Percentiles rank a stretch among this genome's conserved stretches.
Conservation (phyloP, 1,140 invertebrate genomes). For the Drosophila ambigua region DNA sequence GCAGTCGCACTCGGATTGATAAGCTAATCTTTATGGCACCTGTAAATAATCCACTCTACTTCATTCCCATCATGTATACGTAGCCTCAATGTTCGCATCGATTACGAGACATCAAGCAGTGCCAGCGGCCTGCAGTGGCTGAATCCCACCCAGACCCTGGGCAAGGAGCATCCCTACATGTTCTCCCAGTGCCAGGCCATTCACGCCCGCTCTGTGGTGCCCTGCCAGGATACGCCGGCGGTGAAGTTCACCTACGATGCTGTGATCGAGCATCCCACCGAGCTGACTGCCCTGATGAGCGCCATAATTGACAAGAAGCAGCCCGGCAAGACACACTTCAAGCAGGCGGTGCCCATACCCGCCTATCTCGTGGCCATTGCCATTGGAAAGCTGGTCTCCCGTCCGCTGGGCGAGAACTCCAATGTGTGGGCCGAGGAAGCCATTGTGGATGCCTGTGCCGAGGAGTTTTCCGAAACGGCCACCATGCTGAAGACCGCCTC, state of each 20-base stretch:
- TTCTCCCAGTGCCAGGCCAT: slow-evolving; percentile 98
- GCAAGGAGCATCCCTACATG: slow-evolving; percentile 94
- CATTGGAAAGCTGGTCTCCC: slow-evolving; percentile 91
- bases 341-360: slow-evolving; percentile 91
- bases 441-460: slow-evolving; percentile 92
- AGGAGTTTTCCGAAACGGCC: slow-evolving; percentile 95
- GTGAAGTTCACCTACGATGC: slow-evolving; percentile 95
- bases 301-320: slow-evolving; percentile 87
- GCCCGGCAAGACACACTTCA: slow-evolving; percentile 86
- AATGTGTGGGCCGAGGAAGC: slow-evolving; percentile 95
- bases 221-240: slow-evolving; percentile 97
- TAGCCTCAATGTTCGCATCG: slow-evolving; percentile 88
- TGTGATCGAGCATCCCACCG: slow-evolving; percentile 90
- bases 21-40: slow-evolving; percentile 58
- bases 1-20: slow-evolving; percentile 22
- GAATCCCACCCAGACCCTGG: slow-evolving; percentile 92
- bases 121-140: slow-evolving; percentile 96
- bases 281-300: slow-evolving; percentile 95
- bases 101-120: slow-evolving; percentile 90
- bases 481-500: slow-evolving; percentile 93
- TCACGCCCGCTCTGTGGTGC: slow-evolving; percentile 93
- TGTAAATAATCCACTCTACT: slow-evolving; percentile 54
- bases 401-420: slow-evolving; percentile 90
- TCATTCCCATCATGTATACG: background rate
- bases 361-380: slow-evolving; percentile 94